Evolutionary conservation across 2,797 vertebrate genomes (phyloP), one percentile per base, ranked within the genome.

Genomic region (Miichthys miiuy): DNA sequence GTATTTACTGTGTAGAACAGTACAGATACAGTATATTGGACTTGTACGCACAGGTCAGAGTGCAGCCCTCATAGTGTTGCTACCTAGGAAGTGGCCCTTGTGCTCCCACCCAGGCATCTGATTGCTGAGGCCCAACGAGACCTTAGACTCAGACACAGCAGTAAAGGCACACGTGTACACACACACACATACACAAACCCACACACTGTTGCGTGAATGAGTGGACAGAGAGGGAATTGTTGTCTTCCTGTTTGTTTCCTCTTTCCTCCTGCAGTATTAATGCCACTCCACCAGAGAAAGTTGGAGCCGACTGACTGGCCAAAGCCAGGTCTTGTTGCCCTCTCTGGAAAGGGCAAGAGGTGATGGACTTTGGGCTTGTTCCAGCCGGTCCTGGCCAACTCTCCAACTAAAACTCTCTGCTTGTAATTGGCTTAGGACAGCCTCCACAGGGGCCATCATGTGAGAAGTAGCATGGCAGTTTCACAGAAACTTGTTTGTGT

Each of bases 341-440:
- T 92, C 91, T 84, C 89, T 89, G 86, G 52, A 93, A 93, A 94
- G 93, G 93, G 84, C 91, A 94, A 88, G 82, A 94, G 93, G 93
- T 93, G 93, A 93, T 92, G 84, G 90, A 92, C 93, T 93, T 91
- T 90, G 91, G 91, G 85, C 87, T 91, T 75, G 87, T 93, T 94
- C 91, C 91, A 94, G 87, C 63, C 69, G 18, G 89, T 89, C 88
- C 82, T 88, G 80, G 88, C 90, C 88, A 87, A 84, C 92, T 92
- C 91, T 91, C 91, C 57, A 84, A 88, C 91, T 92, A 85, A 91
- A 91, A 86, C 84, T 92, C 85, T 82, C 82, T 76, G 79, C 91
- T 88, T 90, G 92, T 94, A 93, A 94, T 94, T 94, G 92, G 92
- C 91, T 89, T 91, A 93, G 90, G 93, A 92, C 88, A 91, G 92